Evolutionary conservation across 1,140 invertebrate species (phyloP), one percentile per base, ranked within the genome.

Genomic region (Hyles vespertilio): DNA sequence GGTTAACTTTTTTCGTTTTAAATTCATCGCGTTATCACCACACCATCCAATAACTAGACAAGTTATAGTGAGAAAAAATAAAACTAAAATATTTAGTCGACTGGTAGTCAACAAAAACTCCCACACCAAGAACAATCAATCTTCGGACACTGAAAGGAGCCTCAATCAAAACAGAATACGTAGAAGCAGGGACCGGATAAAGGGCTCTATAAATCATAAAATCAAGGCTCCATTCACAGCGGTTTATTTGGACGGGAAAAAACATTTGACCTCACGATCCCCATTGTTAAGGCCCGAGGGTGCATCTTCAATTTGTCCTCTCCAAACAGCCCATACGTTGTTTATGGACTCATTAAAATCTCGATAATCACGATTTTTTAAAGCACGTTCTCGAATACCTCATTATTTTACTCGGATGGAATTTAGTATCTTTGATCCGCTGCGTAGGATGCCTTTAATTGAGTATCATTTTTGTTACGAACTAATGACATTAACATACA

Each of bases 121-220:
- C 77, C 78, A 84, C 81, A 81, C 69, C 73, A 70, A 79, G 79
- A 87, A 88, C 84, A 88, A 88, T 87, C 82, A 86, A 88, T 88
- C 85, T 88, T 85, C 63, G 65, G 65, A 64, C 54, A 61, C 70
- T 85, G 74, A 84, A 88, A 85, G 82, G 79, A 85, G 77, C 77
- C 79, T 82, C 84, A 85, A 87, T 87, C 82, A 85, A 88, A 88
- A 88, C 78, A 87, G 81, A 87, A 81, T 79, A 80, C 74, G 74
- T 66, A 77, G 81, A 77, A 84, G 77, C 71, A 76, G 80, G 63
- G 73, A 73, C 69, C 69, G 74, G 72, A 85, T 84, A 84, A 84
- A 88, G 77, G 78, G 70, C 69, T 68, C 71, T 84, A 88, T 88
- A 88, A 88, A 85, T 88, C 83, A 88, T 85, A 88, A 85, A 88